Percentiles rank a stretch among this genome's conserved stretches.
phyloP scores from a whole-genome alignment of 2,113 vertebrate species.

The Poecilia latipinna region DNA sequence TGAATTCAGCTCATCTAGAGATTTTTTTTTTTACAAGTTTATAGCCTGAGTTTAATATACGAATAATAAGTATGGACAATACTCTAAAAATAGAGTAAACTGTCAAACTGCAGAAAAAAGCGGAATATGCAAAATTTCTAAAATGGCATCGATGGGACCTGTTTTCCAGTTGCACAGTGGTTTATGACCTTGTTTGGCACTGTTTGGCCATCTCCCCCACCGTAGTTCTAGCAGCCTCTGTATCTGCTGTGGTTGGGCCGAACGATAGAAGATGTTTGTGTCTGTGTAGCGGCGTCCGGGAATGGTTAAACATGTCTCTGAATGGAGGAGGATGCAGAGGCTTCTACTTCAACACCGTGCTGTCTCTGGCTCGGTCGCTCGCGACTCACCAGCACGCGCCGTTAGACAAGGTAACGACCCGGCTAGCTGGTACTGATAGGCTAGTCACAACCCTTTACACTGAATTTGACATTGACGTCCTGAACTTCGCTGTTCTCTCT shows the following conservation, averaged over 20 bases:
- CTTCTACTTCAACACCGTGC: constrained; percentile 94
- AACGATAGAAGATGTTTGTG: constrained; percentile 48
- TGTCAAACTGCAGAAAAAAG: background rate
- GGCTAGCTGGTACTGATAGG: background rate
- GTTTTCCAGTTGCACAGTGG: no score
- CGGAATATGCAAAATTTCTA: background rate
- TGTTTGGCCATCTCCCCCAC: constrained; percentile 39
- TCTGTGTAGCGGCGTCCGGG: constrained; percentile 3
- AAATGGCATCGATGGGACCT: no score
- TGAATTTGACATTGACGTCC: background rate
- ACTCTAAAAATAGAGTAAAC: background rate
- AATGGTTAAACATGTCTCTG: constrained; percentile 69
- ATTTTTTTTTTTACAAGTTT: background rate
- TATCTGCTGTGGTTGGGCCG: constrained; percentile 8
- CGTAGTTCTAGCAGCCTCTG: constrained; percentile 52
- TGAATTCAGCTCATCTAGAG: background rate
- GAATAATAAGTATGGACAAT: no score
- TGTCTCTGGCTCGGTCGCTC: constrained; percentile 92
- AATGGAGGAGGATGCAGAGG: constrained; percentile 79
- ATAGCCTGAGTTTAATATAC: background rate
- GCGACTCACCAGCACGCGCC: constrained; percentile 91
- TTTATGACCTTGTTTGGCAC: constrained; percentile 43
- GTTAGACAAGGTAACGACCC: constrained; percentile 88
- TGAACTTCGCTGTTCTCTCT: background rate
- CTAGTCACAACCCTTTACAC: background rate